Evolutionary conservation across 2,113 vertebrate genomes (phyloP).

Genomic region (Burhinus oedicnemus): DNA sequence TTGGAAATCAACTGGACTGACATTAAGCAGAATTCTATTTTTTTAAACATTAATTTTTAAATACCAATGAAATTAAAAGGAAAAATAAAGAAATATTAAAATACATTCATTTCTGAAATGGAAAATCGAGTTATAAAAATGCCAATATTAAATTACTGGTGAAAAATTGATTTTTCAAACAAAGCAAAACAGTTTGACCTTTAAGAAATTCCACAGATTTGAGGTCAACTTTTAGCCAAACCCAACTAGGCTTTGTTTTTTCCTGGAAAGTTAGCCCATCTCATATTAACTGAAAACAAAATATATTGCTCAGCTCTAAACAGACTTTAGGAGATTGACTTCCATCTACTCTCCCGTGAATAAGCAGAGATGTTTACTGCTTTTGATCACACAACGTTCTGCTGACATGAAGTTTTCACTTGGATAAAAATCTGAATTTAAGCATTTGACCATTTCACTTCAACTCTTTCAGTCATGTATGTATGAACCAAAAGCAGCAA

Average conservation of each 20-base stretch:
- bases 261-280: not conserved
- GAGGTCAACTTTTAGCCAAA: not conserved
- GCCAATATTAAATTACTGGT: rapidly evolving
- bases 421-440: not conserved
- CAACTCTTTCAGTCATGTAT: rapidly evolving
- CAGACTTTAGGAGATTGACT: not conserved
- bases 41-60: not conserved
- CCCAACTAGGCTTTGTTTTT: not conserved
- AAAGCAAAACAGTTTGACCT: not conserved
- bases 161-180: not conserved
- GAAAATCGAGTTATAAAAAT: not conserved
- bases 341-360: not conserved
- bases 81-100: not conserved
- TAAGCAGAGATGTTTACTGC: not conserved
- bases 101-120: not conserved
- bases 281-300: not conserved
- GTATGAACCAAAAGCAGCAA: not conserved
- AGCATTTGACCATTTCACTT: not conserved
- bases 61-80: not conserved
- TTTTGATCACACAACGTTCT: not conserved
- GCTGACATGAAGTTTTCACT: not conserved
- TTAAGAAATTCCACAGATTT: not conserved
- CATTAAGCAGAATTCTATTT: not conserved
- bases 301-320: not conserved
- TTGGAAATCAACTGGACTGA: not conserved